These are phyloP conservation scores for Allygus modestus DNA, from an alignment of 2,888 invertebrate genomes.

Conservation along the genomic window DNA sequence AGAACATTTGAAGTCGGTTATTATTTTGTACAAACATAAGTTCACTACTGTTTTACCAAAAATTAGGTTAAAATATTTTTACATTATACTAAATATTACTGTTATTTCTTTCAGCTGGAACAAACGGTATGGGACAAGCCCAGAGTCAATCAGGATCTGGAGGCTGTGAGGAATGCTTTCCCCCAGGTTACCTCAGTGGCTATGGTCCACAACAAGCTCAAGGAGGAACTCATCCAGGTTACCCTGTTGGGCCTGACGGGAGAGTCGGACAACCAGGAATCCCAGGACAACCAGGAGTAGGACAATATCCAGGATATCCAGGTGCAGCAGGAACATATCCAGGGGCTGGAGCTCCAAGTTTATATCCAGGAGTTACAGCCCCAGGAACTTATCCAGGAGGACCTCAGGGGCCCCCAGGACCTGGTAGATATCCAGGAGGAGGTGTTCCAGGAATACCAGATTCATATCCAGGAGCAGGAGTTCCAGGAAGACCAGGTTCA, in stretches of 20 bases:
- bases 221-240: slow-evolving; percentile 10
- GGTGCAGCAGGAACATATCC: slow-evolving; percentile 52
- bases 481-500: slow-evolving; percentile 62
- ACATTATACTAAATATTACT: not conserved
- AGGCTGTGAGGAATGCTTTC: slow-evolving; percentile 83
- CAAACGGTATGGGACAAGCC: slow-evolving; percentile 92
- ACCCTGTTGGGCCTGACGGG: slow-evolving; percentile 7
- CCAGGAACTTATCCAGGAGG: slow-evolving; percentile 61
- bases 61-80: no score
- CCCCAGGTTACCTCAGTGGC: slow-evolving; percentile 59
- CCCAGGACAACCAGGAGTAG: slow-evolving; percentile 45
- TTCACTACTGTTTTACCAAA: no score
- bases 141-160: slow-evolving; percentile 89
- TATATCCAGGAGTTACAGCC: slow-evolving; percentile 63
- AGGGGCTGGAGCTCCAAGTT: slow-evolving; percentile 63
- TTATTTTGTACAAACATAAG: no score
- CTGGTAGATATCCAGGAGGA: slow-evolving; percentile 64
- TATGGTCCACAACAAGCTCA: slow-evolving; percentile 45
- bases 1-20: no score
- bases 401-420: slow-evolving; percentile 56
- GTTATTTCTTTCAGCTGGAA: slow-evolving; percentile 80
- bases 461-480: slow-evolving; percentile 62
- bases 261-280: slow-evolving; percentile 53
- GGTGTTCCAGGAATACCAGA: slow-evolving; percentile 62
- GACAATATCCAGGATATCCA: slow-evolving; percentile 40